phyloP scores from a whole-genome alignment of 2,888 invertebrate species.

The Malthinus seriepunctatus region DNA sequence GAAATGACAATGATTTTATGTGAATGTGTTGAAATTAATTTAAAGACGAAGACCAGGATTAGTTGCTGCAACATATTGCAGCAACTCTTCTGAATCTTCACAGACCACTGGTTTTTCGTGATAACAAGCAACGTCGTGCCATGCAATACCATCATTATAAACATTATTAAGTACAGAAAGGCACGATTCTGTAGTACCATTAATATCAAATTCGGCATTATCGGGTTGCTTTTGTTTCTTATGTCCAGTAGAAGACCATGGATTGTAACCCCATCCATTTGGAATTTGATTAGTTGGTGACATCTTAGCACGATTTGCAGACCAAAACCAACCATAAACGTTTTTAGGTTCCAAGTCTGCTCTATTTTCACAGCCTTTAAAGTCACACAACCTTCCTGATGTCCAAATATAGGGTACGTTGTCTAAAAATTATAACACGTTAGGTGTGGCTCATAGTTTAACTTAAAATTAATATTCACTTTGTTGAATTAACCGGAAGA shows the following conservation, averaged over 20 bases:
- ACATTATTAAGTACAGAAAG: conserved; percentile 88
- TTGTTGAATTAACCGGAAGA: conserved; percentile 85
- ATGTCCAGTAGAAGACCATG: conserved; percentile 90
- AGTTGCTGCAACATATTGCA: conserved; percentile 82
- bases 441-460: not conserved
- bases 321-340: conserved; percentile 92
- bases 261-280: conserved; percentile 79
- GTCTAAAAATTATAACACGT: conserved; percentile 56
- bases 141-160: conserved; percentile 90
- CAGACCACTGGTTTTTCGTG: conserved; percentile 91
- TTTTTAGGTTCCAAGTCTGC: conserved; percentile 85
- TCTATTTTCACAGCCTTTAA: conserved; percentile 88
- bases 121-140: conserved; percentile 93
- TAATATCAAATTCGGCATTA: conserved; percentile 90
- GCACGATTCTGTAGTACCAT: conserved; percentile 85
- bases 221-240: conserved; percentile 87
- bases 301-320: conserved; percentile 85
- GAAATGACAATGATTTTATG: conserved; percentile 17
- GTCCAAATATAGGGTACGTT: conserved; percentile 94
- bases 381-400: conserved; percentile 88
- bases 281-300: conserved; percentile 77
- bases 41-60: conserved; percentile 84
- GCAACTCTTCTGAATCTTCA: conserved; percentile 86
- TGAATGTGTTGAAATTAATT: conserved; percentile 17
- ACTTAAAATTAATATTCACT: conserved; percentile 59